Evolutionary conservation across 2,797 vertebrate genomes (phyloP), one percentile per base, ranked within the genome.

Genomic region (Syngnathus acus): DNA sequence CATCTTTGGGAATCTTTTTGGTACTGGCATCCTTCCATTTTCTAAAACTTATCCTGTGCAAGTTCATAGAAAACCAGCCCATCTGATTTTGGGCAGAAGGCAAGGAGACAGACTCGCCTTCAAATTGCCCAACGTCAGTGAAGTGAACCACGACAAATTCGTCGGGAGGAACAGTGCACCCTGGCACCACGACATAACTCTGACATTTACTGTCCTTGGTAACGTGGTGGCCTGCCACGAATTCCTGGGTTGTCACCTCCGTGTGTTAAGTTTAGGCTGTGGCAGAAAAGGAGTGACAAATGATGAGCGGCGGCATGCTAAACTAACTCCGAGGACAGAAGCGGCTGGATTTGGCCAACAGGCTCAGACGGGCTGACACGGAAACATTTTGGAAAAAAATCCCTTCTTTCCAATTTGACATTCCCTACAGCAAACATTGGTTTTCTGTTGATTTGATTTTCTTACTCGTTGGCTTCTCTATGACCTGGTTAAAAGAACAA

Each of bases 401-500:
- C 80, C 75, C 67, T 85, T 86, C 78, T 47, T 86, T 57, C 82
- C 76, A 84, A 86, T 86, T 87, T 83, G 75, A 86, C 82, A 86
- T 86, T 87, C 83, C 68, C 82, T 82, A 76, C 76, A 77, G 79
- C 84, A 86, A 88, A 83, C 84, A 82, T 82, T 63, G 80, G 78
- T 85, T 88, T 79, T 77, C 78, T 72, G 66, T 69, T 23, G 21
- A 45, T 77, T 85, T 81, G 74, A 71, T 69, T 65, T 68, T 54
- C 61, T 64, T 62, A 75, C 71, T 77, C 86, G 82, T 76, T 88
- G 83, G 87, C 84, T 88, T 84, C 74, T 88, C 74, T 81, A 65
- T 88, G 87, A 89, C 86, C 87, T 89, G 77, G 76, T 84, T 83
- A 84, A 85, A 89, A 82, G 87, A 90, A 86, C 87, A 87, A 78